Base-by-base conservation (phyloP, 2,888 invertebrate genomes). In the Ochlodes sylvanus region DNA sequence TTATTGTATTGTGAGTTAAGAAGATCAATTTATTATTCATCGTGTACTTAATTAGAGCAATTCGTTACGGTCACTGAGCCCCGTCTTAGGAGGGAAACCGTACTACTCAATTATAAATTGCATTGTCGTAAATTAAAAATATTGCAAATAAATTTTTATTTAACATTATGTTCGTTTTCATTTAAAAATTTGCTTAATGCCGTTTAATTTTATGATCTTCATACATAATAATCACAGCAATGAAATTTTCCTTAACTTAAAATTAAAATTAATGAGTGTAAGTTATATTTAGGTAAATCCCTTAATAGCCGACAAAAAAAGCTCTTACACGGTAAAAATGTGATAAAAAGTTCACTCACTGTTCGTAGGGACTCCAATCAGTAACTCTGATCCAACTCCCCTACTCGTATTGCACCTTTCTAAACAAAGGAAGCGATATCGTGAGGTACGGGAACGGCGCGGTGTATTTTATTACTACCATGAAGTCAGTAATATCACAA, bases 41-140 rank as follows among this genome's bases (percentile, higher is more conserved):
- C 32, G 32, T 7, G 44, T 47, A 47, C 44, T 55, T 55, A 38
- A 38, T 38, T 38, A 15, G 55, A 32, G 55, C 55, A 32, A 32
- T 55, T 55, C 55, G 55, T 55, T 55, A 15, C 32, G 55, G 55
- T 32, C 32, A 32, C 27, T n/a, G 44, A 55, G 32, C 14, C n/a
- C 21, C 55, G 32, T 55, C 55, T 55, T 55, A 17, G 44, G 55
- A 27, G 55, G 55, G 55, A 32, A 32, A 55, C 55, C 15, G 17
- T 47, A 47, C 9, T 47, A 47, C 44, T 17, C 5, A 47, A 47
- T 47, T 47, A 47, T 47, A 7, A 47, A 15, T 47, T 17, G 44
- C 44, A 17, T 17, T 47, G 44, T 47, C 17, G 44, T 47, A 7
- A 47, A 47, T 47, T 17, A 47, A 15, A 15, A 47, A 47, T 15